These are phyloP conservation scores for Mus caroli DNA, from an alignment of 2,797 vertebrate species.

Conservation along the genomic window DNA sequence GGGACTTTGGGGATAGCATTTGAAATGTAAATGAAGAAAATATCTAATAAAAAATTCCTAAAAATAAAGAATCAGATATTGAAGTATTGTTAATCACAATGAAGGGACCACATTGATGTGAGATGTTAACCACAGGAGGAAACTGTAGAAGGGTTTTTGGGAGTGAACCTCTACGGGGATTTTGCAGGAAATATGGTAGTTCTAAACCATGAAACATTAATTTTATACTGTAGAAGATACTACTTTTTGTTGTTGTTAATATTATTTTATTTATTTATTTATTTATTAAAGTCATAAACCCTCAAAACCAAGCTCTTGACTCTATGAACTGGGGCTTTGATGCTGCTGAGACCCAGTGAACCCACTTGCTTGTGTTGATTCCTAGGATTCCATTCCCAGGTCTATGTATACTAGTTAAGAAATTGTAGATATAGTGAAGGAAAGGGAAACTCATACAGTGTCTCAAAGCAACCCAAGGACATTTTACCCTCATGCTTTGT, in stretches of 20 bases:
- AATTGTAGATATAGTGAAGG: not conserved
- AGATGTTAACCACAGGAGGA: not conserved
- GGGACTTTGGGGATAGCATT: no score
- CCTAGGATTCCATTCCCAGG: not conserved
- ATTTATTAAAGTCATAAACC: not conserved
- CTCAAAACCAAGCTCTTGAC: not conserved
- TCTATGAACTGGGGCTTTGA: not conserved
- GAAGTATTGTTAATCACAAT: not conserved
- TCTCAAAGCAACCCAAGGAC: not conserved
- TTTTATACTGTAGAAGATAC: not conserved
- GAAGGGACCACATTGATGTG: not conserved
- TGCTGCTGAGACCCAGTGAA: not conserved
- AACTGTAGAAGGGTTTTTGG: not conserved
- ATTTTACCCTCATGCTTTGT: not conserved
- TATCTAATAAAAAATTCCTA: no score
- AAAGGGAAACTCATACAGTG: not conserved
- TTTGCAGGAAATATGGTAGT: not conserved
- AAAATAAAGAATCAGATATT: not conserved
- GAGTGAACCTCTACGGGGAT: not conserved
- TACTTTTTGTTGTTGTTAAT: not conserved
- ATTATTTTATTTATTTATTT: not conserved
- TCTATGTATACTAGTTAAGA: not conserved
- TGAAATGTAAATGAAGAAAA: no score
- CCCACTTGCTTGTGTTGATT: not conserved
- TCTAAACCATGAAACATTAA: not conserved